These are phyloP conservation scores for Melipona beecheii DNA, from an alignment of 2,888 invertebrate genomes.

Conservation along the genomic window DNA sequence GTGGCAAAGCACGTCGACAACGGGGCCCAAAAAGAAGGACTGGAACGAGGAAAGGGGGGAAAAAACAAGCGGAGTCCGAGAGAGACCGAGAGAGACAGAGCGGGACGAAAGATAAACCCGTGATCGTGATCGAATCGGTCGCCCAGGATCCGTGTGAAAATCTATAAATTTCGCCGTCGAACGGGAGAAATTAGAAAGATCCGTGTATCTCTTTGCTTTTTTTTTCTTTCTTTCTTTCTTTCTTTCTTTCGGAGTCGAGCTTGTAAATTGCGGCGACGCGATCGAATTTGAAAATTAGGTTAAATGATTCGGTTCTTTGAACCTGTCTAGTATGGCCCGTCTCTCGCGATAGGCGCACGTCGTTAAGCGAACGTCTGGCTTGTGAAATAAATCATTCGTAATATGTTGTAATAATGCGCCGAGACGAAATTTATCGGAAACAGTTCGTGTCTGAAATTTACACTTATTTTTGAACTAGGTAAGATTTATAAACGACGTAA, in stretches of 20 bases:
- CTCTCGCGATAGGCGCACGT: slow-evolving; percentile 34
- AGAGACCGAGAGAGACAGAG: slow-evolving; percentile 3
- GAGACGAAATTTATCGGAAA: slow-evolving; percentile 29
- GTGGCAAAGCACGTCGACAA: slow-evolving; percentile 64
- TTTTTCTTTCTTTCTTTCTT: not conserved
- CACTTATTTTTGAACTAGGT: not conserved
- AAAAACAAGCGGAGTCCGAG: slow-evolving; percentile 19
- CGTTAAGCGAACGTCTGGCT: slow-evolving; percentile 26
- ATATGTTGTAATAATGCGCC: slow-evolving; percentile 7
- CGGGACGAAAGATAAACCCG: slow-evolving; percentile 8
- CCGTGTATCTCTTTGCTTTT: slow-evolving; percentile 18
- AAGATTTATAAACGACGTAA: not conserved
- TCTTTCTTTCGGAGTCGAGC: not conserved
- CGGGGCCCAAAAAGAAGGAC: slow-evolving; percentile 54
- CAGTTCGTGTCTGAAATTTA: not conserved
- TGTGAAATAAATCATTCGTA: slow-evolving; percentile 40
- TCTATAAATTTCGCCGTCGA: not conserved
- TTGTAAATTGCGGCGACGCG: slow-evolving; percentile 38
- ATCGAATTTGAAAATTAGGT: slow-evolving; percentile 55
- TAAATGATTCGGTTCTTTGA: slow-evolving; percentile 61
- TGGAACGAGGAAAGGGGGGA: not conserved
- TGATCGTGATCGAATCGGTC: slow-evolving; percentile 9
- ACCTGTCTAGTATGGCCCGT: slow-evolving; percentile 35
- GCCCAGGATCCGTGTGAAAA: slow-evolving; percentile 5
- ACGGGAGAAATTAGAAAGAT: not conserved